Evolutionary conservation across 1,140 invertebrate genomes (phyloP).

Genomic region (Notospermus geniculatus): DNA sequence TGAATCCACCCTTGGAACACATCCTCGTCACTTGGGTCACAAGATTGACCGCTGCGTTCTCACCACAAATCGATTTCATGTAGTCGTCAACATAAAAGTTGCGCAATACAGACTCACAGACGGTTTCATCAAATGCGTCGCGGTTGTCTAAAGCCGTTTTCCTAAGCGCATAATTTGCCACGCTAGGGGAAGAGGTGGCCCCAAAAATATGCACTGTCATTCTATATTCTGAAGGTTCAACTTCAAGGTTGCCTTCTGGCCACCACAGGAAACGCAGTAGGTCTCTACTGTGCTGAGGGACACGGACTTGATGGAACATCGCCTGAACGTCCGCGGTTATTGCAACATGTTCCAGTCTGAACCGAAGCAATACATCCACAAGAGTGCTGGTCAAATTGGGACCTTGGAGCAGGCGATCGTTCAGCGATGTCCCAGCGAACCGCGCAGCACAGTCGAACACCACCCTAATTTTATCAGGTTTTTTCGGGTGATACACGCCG

Average conservation of each 20-base stretch:
- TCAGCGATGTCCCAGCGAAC: too few species aligned
- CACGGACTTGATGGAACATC: constrained; percentile 24
- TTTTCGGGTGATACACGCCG: too few species aligned
- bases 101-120: constrained; percentile 8
- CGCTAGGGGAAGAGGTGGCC: too few species aligned
- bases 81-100: too few species aligned
- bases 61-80: not conserved
- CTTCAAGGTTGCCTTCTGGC: constrained; percentile 6
- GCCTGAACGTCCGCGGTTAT: constrained; percentile 21
- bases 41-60: constrained; percentile 14
- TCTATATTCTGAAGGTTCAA: constrained; percentile 10
- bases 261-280: constrained; percentile 17
- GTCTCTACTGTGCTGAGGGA: too few species aligned
- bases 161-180: constrained; percentile 12
- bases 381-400: constrained; percentile 5
- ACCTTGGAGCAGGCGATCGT: too few species aligned
- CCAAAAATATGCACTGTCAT: too few species aligned
- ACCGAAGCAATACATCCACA: constrained; percentile 12
- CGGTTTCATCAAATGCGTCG: too few species aligned
- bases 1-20: too few species aligned
- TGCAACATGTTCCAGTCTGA: constrained; percentile 13
- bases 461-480: too few species aligned
- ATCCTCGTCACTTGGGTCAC: too few species aligned
- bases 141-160: constrained; percentile 9
- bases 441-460: too few species aligned